Evolutionary conservation across 2,888 invertebrate species (phyloP).

Genomic region (Idaea straminata): DNA sequence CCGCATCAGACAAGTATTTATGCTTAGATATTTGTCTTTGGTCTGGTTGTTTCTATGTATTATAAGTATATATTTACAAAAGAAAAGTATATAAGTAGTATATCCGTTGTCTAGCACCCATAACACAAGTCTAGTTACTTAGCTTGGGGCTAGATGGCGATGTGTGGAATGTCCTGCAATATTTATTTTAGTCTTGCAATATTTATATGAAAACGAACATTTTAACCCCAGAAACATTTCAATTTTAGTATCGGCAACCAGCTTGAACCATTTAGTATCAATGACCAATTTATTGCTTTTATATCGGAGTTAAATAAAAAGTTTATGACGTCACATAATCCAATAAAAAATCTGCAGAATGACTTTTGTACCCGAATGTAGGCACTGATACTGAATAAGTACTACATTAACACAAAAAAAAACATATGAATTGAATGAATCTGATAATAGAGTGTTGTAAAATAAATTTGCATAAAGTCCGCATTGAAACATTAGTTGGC

Average conservation of each 20-base stretch:
- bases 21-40: no score
- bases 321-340: not conserved
- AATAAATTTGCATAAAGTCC: constrained; percentile 56
- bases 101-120: no score
- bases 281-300: not conserved
- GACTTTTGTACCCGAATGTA: constrained; percentile 15
- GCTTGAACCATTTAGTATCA: not conserved
- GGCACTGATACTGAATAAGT: constrained; percentile 14
- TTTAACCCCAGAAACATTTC: not conserved
- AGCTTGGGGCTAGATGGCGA: no score
- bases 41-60: no score
- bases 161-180: no score
- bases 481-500: constrained; percentile 30
- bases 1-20: no score
- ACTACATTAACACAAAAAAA: constrained; percentile 26
- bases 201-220: not conserved
- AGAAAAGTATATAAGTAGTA: no score
- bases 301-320: constrained; percentile 2
- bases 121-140: no score
- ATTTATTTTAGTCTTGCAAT: no score
- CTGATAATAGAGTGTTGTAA: constrained; percentile 48
- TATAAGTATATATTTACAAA: no score
- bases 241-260: not conserved
- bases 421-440: constrained; percentile 28
- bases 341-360: constrained; percentile 11